Evolutionary conservation across 2,113 vertebrate species (phyloP), one percentile per base, ranked within the genome.

Genomic region (Columba livia): DNA sequence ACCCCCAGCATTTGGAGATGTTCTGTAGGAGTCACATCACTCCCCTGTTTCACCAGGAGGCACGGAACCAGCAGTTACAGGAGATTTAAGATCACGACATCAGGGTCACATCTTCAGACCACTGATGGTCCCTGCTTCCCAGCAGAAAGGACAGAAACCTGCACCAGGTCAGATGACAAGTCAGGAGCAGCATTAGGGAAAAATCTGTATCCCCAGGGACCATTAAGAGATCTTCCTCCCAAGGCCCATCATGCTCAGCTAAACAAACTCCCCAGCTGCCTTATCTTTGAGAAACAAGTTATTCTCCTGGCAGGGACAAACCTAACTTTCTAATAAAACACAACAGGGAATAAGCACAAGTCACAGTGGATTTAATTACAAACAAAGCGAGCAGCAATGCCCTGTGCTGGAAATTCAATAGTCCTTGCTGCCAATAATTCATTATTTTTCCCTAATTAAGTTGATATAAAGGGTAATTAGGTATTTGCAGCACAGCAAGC

Each of bases 401-500:
- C 86, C 85, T 23, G 31, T 90, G 93, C 82, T 96, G 85, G 88
- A 86, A 96, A 95, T 93, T 84, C 94, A 94, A 93, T 93, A 94
- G 65, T 89, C 73, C 79, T 90, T 50, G 61, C 73, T 73, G 77
- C 90, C 96, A 95, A 92, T 95, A 95, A 95, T 92, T 90, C 83
- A 88, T 90, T 96, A 88, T 94, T 95, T 95, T 81, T 61, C 50
- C 73, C 83, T 96, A 93, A 96, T 96, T 88, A 95, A 93, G 85
- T 71, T 94, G 88, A 95, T 87, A 93, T 74, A 90, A 79, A 90
- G 90, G 92, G 77, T 81, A 93, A 94, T 90, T 90, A 81, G 79
- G 79, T 89, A 83, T 84, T 75, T 71, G 60, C 57, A 78, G 75
- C 4, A 34, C 62, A 89, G 75, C 71, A 82, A 85, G 72, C 38